phyloP scores from a whole-genome alignment of 37 sponge, comb jelly and placozoan species.

The Beroe forskalii region DNA sequence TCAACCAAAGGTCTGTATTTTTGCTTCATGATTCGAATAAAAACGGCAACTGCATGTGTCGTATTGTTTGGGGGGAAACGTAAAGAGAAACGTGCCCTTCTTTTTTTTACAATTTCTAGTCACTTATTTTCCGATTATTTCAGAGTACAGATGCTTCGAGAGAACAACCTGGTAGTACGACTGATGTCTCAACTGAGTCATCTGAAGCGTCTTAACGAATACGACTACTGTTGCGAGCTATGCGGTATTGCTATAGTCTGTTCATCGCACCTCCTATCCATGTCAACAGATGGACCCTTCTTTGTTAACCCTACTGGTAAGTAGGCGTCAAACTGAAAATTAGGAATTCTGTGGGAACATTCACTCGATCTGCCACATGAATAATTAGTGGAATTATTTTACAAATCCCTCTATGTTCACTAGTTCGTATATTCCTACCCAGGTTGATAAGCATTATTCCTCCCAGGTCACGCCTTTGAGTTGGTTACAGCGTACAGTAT shows the following conservation, averaged over 20 bases:
- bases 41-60: too few relatives aligned
- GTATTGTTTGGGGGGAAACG: too few relatives aligned
- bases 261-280: constrained; percentile 3
- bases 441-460: too few relatives aligned
- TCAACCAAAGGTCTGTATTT: constrained; percentile 44
- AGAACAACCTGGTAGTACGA: constrained; percentile 32
- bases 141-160: constrained; percentile 20
- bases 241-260: constrained; percentile 2
- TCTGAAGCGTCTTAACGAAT: not conserved
- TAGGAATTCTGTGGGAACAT: too few relatives aligned
- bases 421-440: too few relatives aligned
- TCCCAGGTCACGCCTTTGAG: constrained; percentile 41
- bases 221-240: constrained; percentile 1
- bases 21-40: too few relatives aligned
- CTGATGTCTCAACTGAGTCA: constrained; percentile 19
- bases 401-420: too few relatives aligned
- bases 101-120: too few relatives aligned
- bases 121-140: too few relatives aligned
- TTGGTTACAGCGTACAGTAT: constrained; percentile 51
- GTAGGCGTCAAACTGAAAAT: not conserved
- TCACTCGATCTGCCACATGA: too few relatives aligned
- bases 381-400: too few relatives aligned
- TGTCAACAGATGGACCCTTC: constrained; percentile 57
- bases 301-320: constrained; percentile 36
- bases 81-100: too few relatives aligned